Evolutionary conservation across 2,888 invertebrate genomes (phyloP).

Genomic region (Drosophila diplacantha): DNA sequence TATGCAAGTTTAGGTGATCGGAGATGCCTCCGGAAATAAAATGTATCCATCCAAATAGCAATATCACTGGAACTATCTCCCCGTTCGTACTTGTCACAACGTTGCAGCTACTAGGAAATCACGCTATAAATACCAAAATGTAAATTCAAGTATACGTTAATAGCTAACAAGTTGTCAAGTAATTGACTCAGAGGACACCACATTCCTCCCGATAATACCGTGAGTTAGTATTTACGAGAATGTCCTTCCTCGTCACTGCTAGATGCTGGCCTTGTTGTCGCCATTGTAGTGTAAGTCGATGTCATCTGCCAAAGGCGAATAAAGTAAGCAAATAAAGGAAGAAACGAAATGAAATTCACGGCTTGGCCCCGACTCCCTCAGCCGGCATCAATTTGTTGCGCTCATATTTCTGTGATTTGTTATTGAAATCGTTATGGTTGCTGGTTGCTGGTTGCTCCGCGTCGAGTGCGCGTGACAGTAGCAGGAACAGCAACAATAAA

Average conservation of each 20-base stretch:
- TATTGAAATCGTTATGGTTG: conserved; percentile 61
- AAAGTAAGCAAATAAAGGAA: conserved; percentile 5
- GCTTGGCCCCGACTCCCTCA: conserved; percentile 1
- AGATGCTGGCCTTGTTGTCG: conserved; percentile 10
- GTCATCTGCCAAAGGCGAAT: conserved; percentile 37
- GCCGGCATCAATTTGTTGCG: conserved; percentile 15
- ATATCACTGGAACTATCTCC: too few relatives aligned
- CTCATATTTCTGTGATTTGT: conserved; percentile 44
- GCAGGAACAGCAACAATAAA: conserved; percentile 14
- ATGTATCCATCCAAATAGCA: too few relatives aligned
- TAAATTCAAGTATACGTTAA: background rate
- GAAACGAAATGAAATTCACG: conserved; percentile 13
- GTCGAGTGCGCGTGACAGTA: conserved; percentile 52
- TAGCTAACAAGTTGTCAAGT: background rate
- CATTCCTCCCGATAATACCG: background rate
- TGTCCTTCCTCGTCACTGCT: background rate
- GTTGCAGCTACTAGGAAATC: too few relatives aligned
- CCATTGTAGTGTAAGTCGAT: conserved; percentile 39
- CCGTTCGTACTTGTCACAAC: too few relatives aligned
- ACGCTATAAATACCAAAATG: background rate
- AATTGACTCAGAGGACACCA: background rate
- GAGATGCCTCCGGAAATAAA: too few relatives aligned
- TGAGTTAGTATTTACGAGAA: background rate
- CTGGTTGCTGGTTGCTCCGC: conserved; percentile 31
- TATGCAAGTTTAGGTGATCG: too few relatives aligned